A percentile compares a stretch with the other conserved stretches of the same genome.
phyloP scores from a whole-genome alignment of 2,113 vertebrate genomes.

The Neolamprologus sp. region DNA sequence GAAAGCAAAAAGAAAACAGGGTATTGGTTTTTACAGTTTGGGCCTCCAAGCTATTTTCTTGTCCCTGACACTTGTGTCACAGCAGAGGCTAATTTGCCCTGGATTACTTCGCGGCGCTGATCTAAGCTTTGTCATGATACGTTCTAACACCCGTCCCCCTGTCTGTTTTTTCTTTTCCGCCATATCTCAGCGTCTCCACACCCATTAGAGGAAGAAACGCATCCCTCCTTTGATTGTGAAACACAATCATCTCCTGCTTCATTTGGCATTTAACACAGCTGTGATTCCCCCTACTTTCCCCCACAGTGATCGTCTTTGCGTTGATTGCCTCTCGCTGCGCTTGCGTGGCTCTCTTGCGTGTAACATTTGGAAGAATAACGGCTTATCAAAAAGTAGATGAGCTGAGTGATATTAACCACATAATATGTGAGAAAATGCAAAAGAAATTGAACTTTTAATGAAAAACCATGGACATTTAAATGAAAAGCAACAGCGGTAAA shows the following conservation, averaged over 20 bases:
- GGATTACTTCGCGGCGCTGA: constrained; percentile 35
- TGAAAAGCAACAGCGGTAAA: constrained; percentile 6
- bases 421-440: not conserved
- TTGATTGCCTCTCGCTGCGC: constrained; percentile 30
- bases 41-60: constrained; percentile 19
- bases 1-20: not conserved
- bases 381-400: not conserved
- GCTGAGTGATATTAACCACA: constrained; percentile 7
- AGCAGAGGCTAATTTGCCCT: constrained; percentile 48
- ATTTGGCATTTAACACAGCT: constrained; percentile 65
- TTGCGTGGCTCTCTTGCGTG: not conserved
- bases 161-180: not conserved
- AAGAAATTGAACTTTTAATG: constrained; percentile 40
- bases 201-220: constrained; percentile 3
- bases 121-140: constrained; percentile 45
- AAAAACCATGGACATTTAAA: constrained; percentile 44
- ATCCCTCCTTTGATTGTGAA: constrained; percentile 45
- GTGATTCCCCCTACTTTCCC: constrained; percentile 10
- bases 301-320: not conserved
- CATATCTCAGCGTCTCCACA: constrained; percentile 8
- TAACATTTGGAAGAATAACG: constrained; percentile 16
- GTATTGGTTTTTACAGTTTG: constrained; percentile 31
- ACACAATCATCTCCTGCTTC: constrained; percentile 39
- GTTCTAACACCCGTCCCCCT: constrained; percentile 28
- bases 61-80: constrained; percentile 35